Evolutionary conservation across 2,113 vertebrate species (phyloP), one percentile per base, ranked within the genome.

Genomic region (Peromyscus maniculatus): DNA sequence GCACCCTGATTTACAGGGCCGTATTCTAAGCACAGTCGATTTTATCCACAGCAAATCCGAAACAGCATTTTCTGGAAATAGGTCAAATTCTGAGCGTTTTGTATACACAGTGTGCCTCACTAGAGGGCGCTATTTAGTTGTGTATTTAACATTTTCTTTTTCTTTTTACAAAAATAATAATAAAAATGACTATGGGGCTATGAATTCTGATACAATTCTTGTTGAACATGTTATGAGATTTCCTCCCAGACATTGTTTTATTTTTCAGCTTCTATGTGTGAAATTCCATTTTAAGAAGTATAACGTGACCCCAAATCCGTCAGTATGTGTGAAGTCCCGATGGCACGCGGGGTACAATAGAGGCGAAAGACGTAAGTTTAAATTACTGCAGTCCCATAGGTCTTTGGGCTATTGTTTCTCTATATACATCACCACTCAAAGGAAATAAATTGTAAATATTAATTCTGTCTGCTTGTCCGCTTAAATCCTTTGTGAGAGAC

Each of bases 81-180:
- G 49, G 89, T 95, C 90, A 95, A 79, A 79, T 92, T 7, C 64
- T 0, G 43, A 87, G 13, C 1, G 0, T 21, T 98, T 96, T 89
- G 62, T 77, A 19, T 0, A 87, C 91, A 49, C 7, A 15, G 26
- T 0, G 0, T 69, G 12, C 6, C 0, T 98, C 99, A 91, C 98
- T 94, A 99, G 99, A 99, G 98, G 98, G 98, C 92, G 98, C 97
- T 98, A n/a, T 98, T 96, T 84, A 98, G 98, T 94, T 91, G 97
- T 5, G 2, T 94, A 98, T 98, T 93, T 36, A 2, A 11, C 15
- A 49, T 88, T 43, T 97, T 92, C 31, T 79, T 77, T 80, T 9
- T 28, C 33, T 5, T 21, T 11, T n/a, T 36, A 66, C 33, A 96
- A 97, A 95, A 91, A 89, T 88, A 75, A 71, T 89, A 94, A 89